Evolutionary conservation across 2,888 invertebrate species (phyloP).

Genomic region (Beris morrisii): DNA sequence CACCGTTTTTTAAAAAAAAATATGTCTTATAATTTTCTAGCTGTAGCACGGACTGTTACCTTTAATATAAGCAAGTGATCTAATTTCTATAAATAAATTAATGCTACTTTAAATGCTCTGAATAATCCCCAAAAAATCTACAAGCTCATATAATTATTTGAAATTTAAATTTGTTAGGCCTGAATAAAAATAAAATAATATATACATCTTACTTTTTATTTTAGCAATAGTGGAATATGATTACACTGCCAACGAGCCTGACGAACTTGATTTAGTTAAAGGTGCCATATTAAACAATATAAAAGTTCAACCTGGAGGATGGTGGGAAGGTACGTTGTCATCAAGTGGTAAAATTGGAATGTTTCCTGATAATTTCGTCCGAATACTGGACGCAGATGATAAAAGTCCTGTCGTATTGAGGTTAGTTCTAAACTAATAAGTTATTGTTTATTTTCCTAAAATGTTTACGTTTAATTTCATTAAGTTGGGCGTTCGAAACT

Average conservation of each 20-base stretch:
- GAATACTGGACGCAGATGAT: conserved; percentile 59
- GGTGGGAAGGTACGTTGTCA: conserved; percentile 87
- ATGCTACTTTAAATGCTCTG: too few species aligned
- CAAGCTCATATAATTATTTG: too few species aligned
- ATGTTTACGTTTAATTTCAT: conserved; percentile 1
- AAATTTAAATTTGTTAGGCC: too few species aligned
- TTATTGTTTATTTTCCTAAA: not conserved
- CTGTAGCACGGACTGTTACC: too few species aligned
- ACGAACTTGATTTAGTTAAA: conserved; percentile 79
- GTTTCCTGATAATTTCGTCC: conserved; percentile 93
- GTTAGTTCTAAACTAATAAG: conserved; percentile 46
- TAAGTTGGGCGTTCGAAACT: not conserved
- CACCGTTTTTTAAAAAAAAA: too few species aligned
- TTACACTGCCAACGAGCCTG: conserved; percentile 81
- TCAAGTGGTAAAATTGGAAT: conserved; percentile 74
- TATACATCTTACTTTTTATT: conserved; percentile 50
- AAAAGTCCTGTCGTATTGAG: conserved; percentile 53
- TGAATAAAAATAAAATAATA: too few species aligned
- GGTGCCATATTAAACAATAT: conserved; percentile 84
- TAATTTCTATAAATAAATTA: too few species aligned
- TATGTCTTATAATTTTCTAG: too few species aligned
- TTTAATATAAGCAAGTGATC: too few species aligned
- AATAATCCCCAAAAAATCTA: too few species aligned
- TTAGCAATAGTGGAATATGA: conserved; percentile 86
- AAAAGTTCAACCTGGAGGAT: conserved; percentile 76